Percentiles rank a stretch among this genome's conserved stretches.
Conservation (phyloP, 2,888 invertebrate genomes). For the Aporophyla nigra region DNA sequence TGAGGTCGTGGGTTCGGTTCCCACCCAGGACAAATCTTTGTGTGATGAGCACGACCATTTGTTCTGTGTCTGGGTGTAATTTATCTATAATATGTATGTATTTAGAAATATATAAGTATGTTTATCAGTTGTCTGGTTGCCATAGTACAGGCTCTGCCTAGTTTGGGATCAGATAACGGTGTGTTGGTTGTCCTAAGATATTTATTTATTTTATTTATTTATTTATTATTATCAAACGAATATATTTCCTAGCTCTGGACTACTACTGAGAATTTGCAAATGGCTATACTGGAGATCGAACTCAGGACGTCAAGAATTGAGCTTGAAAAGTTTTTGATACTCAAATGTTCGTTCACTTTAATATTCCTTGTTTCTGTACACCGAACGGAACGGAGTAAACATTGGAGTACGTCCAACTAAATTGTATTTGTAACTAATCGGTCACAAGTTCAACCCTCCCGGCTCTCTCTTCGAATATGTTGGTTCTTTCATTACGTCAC, state of each 20-base stretch:
- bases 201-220: no score
- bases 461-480: slow-evolving; percentile 36
- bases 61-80: no score
- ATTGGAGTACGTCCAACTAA: not conserved
- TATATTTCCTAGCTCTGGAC: not conserved
- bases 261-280: not conserved
- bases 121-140: no score
- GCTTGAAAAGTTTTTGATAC: not conserved
- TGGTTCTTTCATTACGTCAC: slow-evolving; percentile 43
- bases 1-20: no score
- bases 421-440: slow-evolving; percentile 46
- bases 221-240: no score
- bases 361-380: not conserved
- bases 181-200: no score
- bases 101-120: no score
- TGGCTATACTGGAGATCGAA: not conserved
- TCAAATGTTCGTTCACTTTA: slow-evolving; percentile 1
- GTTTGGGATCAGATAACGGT: no score
- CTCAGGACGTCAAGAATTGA: not conserved
- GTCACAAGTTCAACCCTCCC: slow-evolving; percentile 46
- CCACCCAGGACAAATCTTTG: no score
- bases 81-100: no score
- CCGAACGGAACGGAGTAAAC: slow-evolving; percentile 7
- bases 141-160: no score
- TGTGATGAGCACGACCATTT: no score